Conservation (phyloP, 2,113 vertebrate species). For the Planiliza haematocheilus region DNA sequence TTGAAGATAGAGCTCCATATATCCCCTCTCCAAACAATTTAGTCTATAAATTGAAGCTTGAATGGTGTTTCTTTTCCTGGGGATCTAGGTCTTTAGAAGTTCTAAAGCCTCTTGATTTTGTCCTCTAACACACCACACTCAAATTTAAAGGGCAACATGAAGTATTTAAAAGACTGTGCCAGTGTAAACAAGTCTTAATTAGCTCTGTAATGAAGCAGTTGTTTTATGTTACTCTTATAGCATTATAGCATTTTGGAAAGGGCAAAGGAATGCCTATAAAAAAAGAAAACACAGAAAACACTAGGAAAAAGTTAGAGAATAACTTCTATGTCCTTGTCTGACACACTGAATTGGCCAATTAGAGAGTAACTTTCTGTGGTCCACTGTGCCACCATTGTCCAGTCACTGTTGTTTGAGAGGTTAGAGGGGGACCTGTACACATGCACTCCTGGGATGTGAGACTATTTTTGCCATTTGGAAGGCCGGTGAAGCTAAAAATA, state of each 20-base stretch:
- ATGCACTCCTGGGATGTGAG: too few species aligned
- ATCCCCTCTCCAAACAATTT: not conserved
- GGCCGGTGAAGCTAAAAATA: too few species aligned
- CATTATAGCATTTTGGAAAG: not conserved
- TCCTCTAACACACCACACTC: slow-evolving; percentile 44
- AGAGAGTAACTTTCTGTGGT: not conserved
- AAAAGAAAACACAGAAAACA: too few species aligned
- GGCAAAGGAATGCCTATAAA: too few species aligned
- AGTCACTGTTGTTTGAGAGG: too few species aligned
- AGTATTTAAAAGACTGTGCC: slow-evolving; percentile 16
- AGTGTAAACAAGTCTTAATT: slow-evolving; percentile 55
- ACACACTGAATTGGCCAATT: not conserved
- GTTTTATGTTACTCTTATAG: slow-evolving; percentile 11
- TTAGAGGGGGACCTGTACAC: too few species aligned
- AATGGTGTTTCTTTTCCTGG: not conserved
- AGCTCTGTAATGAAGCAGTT: slow-evolving; percentile 18
- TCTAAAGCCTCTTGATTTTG: slow-evolving; percentile 51
- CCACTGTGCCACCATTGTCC: too few species aligned
- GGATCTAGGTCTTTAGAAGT: slow-evolving; percentile 13
- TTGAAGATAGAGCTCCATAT: not conserved
- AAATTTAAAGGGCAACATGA: slow-evolving; percentile 7
- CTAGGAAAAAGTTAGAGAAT: slow-evolving; percentile 6
- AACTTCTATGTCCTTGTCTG: slow-evolving; percentile 30
- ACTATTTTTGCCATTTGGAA: too few species aligned
- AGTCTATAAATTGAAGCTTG: not conserved